Evolutionary conservation across 2,797 vertebrate species (phyloP).

Genomic region (Alcedo atthis): DNA sequence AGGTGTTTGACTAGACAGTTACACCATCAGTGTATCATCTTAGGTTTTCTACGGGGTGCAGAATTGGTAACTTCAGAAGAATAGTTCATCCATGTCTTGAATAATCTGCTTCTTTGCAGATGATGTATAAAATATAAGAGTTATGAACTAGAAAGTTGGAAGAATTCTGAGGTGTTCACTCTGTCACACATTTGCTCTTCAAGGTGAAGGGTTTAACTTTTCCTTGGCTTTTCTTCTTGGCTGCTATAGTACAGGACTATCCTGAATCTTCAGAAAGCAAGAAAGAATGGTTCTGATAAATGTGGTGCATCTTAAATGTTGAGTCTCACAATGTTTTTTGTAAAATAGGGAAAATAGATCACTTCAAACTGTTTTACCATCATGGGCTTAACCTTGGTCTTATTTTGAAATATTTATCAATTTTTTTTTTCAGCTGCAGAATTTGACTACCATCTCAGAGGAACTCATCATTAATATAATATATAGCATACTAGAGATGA

Average conservation of each 20-base stretch:
- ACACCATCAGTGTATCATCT: background rate
- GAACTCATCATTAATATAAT: background rate
- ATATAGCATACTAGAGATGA: background rate
- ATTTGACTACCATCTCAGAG: constrained; percentile 1
- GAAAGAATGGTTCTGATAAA: background rate
- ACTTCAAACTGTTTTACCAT: background rate
- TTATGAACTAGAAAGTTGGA: background rate
- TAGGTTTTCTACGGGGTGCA: background rate
- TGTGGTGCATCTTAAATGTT: background rate
- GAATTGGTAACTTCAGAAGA: background rate
- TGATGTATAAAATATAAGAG: background rate
- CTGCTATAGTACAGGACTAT: background rate
- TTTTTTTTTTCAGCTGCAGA: background rate
- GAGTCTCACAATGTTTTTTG: background rate
- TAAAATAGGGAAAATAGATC: background rate
- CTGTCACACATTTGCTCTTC: background rate
- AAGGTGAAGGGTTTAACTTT: background rate
- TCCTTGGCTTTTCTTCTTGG: background rate
- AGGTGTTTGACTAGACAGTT: background rate
- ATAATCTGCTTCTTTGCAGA: background rate
- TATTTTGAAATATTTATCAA: constrained; percentile 13
- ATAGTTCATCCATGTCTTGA: background rate
- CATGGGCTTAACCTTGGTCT: background rate
- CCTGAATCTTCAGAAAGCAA: background rate
- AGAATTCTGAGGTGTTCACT: background rate